Evolutionary conservation across 2,888 invertebrate genomes (phyloP).

Genomic region (Atrina japonica): DNA sequence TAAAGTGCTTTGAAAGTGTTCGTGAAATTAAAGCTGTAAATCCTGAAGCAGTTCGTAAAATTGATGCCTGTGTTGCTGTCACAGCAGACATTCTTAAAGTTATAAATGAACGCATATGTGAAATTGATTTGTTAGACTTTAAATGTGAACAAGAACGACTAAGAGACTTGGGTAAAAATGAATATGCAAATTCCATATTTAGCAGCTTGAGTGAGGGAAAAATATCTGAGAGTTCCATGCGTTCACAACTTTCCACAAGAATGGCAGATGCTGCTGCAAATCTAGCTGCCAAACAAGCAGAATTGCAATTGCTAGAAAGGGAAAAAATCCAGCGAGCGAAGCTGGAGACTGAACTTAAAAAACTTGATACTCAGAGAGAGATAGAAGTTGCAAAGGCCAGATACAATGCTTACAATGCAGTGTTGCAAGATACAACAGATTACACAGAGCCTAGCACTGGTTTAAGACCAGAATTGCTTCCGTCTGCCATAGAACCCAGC

Average conservation of each 20-base stretch:
- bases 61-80: too few relatives aligned
- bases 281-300: background rate
- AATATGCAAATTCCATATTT: too few relatives aligned
- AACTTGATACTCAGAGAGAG: background rate
- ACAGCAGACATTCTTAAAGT: too few relatives aligned
- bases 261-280: background rate
- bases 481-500: background rate
- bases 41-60: too few relatives aligned
- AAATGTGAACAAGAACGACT: too few relatives aligned
- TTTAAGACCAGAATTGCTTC: background rate
- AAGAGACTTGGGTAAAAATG: too few relatives aligned
- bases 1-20: too few relatives aligned
- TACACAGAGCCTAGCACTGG: background rate
- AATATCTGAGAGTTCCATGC: background rate
- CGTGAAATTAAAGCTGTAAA: too few relatives aligned
- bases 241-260: background rate
- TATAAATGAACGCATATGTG: too few relatives aligned
- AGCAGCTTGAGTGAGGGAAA: too few relatives aligned
- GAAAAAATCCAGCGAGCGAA: background rate
- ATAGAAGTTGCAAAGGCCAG: background rate
- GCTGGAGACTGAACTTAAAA: background rate
- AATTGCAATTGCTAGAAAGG: background rate
- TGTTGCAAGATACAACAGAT: background rate
- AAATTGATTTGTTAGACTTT: too few relatives aligned
- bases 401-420: background rate